These are phyloP conservation scores for Sinhomidia bicolor DNA, from an alignment of 2,888 invertebrate species.

Conservation along the genomic window DNA sequence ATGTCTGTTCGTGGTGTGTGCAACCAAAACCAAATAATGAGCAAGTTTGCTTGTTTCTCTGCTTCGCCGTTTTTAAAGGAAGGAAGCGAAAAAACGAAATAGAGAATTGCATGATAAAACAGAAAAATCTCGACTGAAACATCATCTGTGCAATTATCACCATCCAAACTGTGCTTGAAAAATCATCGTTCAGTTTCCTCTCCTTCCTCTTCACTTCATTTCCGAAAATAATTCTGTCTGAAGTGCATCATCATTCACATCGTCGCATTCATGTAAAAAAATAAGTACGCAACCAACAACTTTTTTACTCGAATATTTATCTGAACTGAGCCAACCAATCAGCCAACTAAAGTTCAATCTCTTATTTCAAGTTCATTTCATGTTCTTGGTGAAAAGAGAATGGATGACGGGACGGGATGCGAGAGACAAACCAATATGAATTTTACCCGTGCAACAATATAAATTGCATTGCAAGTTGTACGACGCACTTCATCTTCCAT, in stretches of 20 bases:
- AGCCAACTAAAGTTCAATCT: slow-evolving; percentile 41
- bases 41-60: background rate
- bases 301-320: no score
- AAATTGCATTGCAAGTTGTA: no score
- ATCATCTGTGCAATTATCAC: background rate
- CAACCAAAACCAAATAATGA: background rate
- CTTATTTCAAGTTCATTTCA: slow-evolving; percentile 62
- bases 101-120: background rate
- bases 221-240: background rate
- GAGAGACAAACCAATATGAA: no score
- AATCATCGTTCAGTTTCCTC: slow-evolving; percentile 4
- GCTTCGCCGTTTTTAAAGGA: background rate
- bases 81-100: background rate
- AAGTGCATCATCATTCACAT: background rate
- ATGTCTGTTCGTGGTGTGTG: background rate
- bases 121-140: background rate
- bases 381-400: background rate
- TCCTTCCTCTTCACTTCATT: background rate
- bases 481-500: no score
- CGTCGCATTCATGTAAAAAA: background rate
- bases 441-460: no score
- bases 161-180: background rate
- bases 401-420: no score
- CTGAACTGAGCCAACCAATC: background rate
- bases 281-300: background rate